Evolutionary conservation across 2,113 vertebrate species (phyloP).

Genomic region (Pterocles gutturalis): DNA sequence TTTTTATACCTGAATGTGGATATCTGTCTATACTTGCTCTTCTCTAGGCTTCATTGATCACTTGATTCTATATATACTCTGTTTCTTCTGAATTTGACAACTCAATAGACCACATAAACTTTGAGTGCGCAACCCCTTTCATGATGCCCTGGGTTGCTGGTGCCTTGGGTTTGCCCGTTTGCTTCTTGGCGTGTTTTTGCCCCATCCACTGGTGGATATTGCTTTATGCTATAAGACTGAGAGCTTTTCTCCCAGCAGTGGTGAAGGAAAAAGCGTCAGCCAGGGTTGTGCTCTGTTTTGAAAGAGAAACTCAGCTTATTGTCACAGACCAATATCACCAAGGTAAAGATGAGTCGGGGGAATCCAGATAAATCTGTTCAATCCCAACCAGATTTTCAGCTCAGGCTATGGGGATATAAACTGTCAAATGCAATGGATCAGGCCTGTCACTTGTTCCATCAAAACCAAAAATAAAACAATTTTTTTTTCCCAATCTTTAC

Average conservation of each 20-base stretch:
- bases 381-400: slow-evolving; percentile 49
- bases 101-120: background rate
- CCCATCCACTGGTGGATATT: background rate
- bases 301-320: background rate
- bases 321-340: background rate
- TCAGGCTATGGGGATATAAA: slow-evolving; percentile 32
- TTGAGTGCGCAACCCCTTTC: background rate
- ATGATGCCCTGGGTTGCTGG: too few relatives aligned
- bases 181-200: background rate
- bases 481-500: background rate
- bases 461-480: background rate
- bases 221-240: background rate
- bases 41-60: background rate
- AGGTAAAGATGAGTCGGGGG: background rate
- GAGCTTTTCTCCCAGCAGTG: background rate
- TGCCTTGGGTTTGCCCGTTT: too few relatives aligned
- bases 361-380: slow-evolving; percentile 54
- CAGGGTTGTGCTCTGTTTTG: background rate
- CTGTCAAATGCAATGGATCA: slow-evolving; percentile 43
- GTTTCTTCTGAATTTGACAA: background rate
- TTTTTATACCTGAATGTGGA: background rate
- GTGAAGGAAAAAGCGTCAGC: background rate
- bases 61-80: background rate
- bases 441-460: slow-evolving; percentile 10
- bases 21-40: background rate